Conservation (phyloP, 2,113 vertebrate species). For the Takifugu flavidus region DNA sequence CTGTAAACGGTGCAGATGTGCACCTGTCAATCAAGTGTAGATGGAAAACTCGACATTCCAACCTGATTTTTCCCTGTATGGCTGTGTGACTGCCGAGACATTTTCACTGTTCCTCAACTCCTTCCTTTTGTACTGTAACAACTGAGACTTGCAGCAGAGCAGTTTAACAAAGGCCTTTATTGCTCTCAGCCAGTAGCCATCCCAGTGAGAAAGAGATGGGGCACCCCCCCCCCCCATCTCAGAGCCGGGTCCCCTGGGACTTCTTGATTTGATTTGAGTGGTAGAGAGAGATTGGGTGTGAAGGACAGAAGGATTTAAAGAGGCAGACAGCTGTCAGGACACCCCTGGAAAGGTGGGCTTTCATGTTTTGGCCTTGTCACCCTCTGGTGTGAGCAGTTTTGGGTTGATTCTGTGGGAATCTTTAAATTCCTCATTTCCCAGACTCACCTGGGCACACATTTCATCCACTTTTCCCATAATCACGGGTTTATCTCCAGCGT, state of each 20-base stretch:
- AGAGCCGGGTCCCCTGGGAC: constrained; percentile 62
- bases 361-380: no score
- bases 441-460: neutral
- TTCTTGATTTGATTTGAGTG: constrained; percentile 62
- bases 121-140: constrained; percentile 24
- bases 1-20: constrained; percentile 48
- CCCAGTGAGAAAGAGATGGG: constrained; percentile 54
- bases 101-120: constrained; percentile 25
- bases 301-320: constrained; percentile 63
- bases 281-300: constrained; percentile 39
- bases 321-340: constrained; percentile 36
- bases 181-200: constrained; percentile 62
- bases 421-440: neutral
- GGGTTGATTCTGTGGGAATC: neutral
- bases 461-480: neutral
- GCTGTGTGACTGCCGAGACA: no score
- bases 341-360: no score
- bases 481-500: constrained; percentile 2
- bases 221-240: constrained; percentile 48
- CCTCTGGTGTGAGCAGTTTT: no score
- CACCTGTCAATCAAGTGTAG: constrained; percentile 31
- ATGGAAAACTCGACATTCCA: neutral
- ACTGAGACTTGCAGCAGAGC: constrained; percentile 40
- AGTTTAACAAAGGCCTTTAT: constrained; percentile 72
- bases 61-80: no score